Conservation (phyloP, 2,113 vertebrate genomes). For the Urocitellus parryii region DNA sequence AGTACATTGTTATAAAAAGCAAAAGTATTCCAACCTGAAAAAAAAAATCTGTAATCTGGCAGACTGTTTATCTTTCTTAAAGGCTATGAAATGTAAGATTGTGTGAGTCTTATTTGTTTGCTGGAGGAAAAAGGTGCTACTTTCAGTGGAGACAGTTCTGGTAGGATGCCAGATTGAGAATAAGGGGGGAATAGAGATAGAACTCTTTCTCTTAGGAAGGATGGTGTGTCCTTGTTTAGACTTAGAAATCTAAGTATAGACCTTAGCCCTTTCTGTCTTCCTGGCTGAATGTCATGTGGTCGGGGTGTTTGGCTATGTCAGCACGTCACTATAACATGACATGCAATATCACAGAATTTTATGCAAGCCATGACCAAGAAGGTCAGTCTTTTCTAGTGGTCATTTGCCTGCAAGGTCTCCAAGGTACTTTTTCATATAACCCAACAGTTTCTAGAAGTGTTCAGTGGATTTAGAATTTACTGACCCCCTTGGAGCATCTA, state of each 20-base stretch:
- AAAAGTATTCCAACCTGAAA: slow-evolving; percentile 72
- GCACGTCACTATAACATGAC: background rate
- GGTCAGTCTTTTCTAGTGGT: background rate
- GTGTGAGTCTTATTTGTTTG: slow-evolving; percentile 84
- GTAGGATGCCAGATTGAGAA: slow-evolving; percentile 30
- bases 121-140: slow-evolving; percentile 75
- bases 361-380: background rate
- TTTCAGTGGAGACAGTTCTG: slow-evolving; percentile 39
- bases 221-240: background rate
- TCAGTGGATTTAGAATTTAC: slow-evolving; percentile 2
- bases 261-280: slow-evolving; percentile 7
- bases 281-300: background rate
- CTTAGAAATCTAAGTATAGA: background rate
- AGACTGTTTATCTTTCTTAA: slow-evolving; percentile 78
- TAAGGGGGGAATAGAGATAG: background rate
- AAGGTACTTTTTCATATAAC: background rate
- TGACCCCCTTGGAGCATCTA: background rate
- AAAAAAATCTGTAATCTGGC: slow-evolving; percentile 70
- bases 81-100: slow-evolving; percentile 81
- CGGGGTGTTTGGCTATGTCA: background rate
- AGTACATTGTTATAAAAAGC: slow-evolving; percentile 77
- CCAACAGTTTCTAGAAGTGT: slow-evolving; percentile 21
- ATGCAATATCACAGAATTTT: background rate
- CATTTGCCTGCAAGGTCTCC: background rate
- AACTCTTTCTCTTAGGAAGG: background rate